A percentile compares a stretch with the other conserved stretches of the same genome.
Evolutionary conservation across 2,888 invertebrate genomes (phyloP).

Genomic region (Rhingia campestris): DNA sequence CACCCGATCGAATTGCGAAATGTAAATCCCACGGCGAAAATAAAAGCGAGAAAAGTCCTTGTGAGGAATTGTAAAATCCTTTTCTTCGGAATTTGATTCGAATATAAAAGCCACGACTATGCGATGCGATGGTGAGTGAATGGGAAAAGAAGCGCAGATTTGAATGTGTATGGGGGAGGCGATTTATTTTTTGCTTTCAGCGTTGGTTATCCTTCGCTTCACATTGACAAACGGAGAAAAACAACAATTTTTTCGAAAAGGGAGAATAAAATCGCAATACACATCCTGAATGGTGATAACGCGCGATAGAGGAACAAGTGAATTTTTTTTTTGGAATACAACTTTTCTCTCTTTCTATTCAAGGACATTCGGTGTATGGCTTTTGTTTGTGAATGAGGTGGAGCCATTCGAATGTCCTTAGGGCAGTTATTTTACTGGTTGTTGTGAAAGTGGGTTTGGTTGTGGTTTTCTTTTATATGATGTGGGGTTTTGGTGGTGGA

Average conservation of each 20-base stretch:
- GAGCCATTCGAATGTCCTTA: slow-evolving; percentile 54
- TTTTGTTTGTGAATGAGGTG: slow-evolving; percentile 62
- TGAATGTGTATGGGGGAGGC: slow-evolving; percentile 41
- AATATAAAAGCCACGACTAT: slow-evolving; percentile 65
- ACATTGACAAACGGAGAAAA: slow-evolving; percentile 37
- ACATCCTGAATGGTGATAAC: slow-evolving; percentile 70
- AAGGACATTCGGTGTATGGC: slow-evolving; percentile 6
- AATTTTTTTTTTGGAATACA: slow-evolving; percentile 16
- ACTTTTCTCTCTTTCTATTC: slow-evolving; percentile 44
- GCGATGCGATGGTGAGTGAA: slow-evolving; percentile 18
- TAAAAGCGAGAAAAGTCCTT: slow-evolving; percentile 19
- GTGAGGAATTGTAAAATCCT: slow-evolving; percentile 63
- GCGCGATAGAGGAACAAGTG: slow-evolving; percentile 53
- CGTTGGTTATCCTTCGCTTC: slow-evolving; percentile 45
- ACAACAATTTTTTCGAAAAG: slow-evolving; percentile 12
- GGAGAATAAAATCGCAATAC: slow-evolving; percentile 57
- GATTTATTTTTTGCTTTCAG: slow-evolving; percentile 35
- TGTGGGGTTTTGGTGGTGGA: too few species aligned
- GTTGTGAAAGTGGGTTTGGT: neutral
- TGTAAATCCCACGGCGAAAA: slow-evolving; percentile 51
- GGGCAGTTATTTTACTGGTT: slow-evolving; percentile 61
- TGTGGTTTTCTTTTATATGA: too few species aligned
- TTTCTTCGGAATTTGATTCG: slow-evolving; percentile 70
- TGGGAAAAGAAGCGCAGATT: slow-evolving; percentile 45
- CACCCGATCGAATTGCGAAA: slow-evolving; percentile 68